Percentiles rank a stretch among this genome's conserved stretches.
phyloP scores from a whole-genome alignment of 2,888 invertebrate genomes.

The Clitarchus hookeri region DNA sequence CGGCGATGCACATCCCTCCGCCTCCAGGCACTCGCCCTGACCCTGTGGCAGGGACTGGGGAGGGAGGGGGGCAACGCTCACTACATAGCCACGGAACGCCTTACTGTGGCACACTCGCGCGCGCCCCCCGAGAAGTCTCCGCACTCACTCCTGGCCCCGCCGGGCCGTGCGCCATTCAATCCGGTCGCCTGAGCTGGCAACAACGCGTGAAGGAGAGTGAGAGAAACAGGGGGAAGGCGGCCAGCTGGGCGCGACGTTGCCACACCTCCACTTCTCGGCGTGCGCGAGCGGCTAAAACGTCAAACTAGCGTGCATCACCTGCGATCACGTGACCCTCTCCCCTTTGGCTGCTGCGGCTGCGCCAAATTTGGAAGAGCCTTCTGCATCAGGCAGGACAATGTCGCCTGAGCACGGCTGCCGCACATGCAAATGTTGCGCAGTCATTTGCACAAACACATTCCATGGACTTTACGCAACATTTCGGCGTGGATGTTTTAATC shows the following conservation, averaged over 20 bases:
- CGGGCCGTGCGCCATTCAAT: slow-evolving; percentile 9
- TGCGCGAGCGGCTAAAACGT: background rate
- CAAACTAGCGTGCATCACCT: background rate
- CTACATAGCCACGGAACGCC: slow-evolving; percentile 19
- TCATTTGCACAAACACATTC: too few relatives aligned
- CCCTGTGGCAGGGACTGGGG: background rate
- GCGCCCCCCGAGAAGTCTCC: background rate
- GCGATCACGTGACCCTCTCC: background rate
- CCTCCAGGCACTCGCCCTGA: too few relatives aligned
- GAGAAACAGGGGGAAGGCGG: background rate
- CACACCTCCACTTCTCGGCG: background rate
- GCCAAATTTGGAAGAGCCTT: background rate
- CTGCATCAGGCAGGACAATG: too few relatives aligned
- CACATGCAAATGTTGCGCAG: too few relatives aligned
- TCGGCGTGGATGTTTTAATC: too few relatives aligned
- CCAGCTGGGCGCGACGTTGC: slow-evolving; percentile 4
- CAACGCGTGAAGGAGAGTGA: background rate
- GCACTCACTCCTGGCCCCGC: background rate
- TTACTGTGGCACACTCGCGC: slow-evolving; percentile 26
- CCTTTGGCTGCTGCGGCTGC: background rate
- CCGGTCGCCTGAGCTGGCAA: slow-evolving; percentile 1
- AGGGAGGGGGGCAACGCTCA: slow-evolving; percentile 32
- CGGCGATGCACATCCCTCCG: background rate
- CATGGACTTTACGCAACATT: too few relatives aligned
- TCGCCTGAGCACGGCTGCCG: too few relatives aligned